Percentiles rank a stretch among this genome's conserved stretches.
These are phyloP conservation scores for Plectrocnemia conspersa DNA, from an alignment of 1,140 invertebrate genomes.

Conservation along the genomic window DNA sequence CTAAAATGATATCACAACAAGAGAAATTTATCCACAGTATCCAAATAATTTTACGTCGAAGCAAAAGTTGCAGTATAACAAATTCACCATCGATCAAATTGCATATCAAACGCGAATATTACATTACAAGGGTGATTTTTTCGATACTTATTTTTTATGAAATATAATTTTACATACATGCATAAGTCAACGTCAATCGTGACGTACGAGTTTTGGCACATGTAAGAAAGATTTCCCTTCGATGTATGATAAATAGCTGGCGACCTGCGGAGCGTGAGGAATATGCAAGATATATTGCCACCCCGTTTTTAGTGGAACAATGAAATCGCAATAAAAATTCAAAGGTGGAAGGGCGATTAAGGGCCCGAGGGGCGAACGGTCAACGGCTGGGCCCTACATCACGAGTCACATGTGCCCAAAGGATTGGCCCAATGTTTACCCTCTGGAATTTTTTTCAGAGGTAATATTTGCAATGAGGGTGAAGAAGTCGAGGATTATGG, in stretches of 20 bases:
- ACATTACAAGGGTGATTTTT: too few species aligned
- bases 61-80: too few species aligned
- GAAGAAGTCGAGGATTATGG: too few species aligned
- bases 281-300: neutral
- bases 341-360: slow-evolving; percentile 29
- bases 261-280: neutral
- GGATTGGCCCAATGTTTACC: neutral
- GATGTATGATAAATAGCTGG: slow-evolving; percentile 24
- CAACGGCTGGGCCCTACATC: slow-evolving; percentile 11
- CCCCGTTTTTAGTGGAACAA: slow-evolving; percentile 18
- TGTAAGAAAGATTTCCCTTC: neutral
- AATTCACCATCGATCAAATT: too few species aligned
- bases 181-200: too few species aligned
- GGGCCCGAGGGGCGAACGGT: slow-evolving; percentile 11
- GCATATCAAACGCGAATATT: too few species aligned
- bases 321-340: slow-evolving; percentile 34
- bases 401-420: neutral
- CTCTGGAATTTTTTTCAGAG: too few species aligned
- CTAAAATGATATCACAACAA: too few species aligned
- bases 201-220: neutral
- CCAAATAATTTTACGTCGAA: too few species aligned
- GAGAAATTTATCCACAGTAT: too few species aligned
- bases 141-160: too few species aligned
- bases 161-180: too few species aligned
- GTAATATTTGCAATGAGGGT: slow-evolving; percentile 7